These are phyloP conservation scores for Poecilia velifera DNA, from an alignment of 2,797 vertebrate genomes.

Conservation along the genomic window DNA sequence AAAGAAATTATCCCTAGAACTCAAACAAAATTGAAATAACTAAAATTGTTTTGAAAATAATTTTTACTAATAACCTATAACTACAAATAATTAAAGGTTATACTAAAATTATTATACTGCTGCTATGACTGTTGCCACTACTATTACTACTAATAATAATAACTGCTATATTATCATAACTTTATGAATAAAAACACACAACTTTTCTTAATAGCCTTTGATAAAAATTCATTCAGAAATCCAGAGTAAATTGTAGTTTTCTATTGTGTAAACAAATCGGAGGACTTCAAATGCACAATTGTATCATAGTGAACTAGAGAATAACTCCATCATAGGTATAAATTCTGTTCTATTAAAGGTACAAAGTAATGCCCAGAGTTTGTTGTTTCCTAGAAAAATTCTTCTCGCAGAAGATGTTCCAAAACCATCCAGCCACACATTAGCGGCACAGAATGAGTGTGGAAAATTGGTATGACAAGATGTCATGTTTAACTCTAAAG, in stretches of 20 bases:
- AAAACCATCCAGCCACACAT: conserved; percentile 1
- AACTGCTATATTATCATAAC: not conserved
- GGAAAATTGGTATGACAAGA: conserved; percentile 36
- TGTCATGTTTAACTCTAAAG: conserved; percentile 15
- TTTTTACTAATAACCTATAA: not conserved
- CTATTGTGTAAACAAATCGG: not conserved
- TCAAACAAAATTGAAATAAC: not conserved
- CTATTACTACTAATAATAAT: not conserved
- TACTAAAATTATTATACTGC: not conserved
- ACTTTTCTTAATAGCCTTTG: not conserved
- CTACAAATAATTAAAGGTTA: not conserved
- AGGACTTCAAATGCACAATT: not conserved
- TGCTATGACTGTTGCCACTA: not conserved
- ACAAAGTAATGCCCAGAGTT: not conserved
- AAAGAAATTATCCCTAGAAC: not conserved
- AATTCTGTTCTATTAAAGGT: not conserved
- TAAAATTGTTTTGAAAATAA: not conserved
- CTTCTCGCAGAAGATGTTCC: not conserved
- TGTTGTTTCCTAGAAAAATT: not conserved
- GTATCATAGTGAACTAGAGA: not conserved
- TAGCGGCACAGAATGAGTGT: conserved; percentile 19
- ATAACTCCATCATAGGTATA: not conserved
- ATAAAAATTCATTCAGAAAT: not conserved
- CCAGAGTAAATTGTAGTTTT: not conserved
- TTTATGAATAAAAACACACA: not conserved